Evolutionary conservation across 2,113 vertebrate genomes (phyloP), one percentile per base, ranked within the genome.

Genomic region (Orthonyx spaldingii): DNA sequence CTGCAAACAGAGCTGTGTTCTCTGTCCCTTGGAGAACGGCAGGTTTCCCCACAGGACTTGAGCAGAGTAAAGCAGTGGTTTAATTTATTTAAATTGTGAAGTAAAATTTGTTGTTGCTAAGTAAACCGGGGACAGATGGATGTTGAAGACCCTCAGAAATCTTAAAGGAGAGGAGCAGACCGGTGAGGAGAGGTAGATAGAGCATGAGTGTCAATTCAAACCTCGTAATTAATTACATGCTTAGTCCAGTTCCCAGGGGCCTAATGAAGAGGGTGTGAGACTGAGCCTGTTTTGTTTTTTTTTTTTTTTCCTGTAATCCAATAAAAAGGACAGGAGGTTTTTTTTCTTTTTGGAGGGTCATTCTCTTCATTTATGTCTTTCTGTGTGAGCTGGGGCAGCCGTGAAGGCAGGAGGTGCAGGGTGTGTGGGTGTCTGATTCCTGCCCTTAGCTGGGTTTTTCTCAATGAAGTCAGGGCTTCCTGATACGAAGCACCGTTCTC

Each of bases 241-340:
- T 85, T 89, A 91, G 84, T 93, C 71, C 28, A 11, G 59, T 95
- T 96, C 93, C 86, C 86, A 86, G 75, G 89, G 89, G 87, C 66
- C 86, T 86, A 87, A 96, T 74, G 79, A 93, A 94, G 70, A 82
- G 90, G 23, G 61, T 78, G 68, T 53, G 88, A 85, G 53, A 53
- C 46, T 64, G 30, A 68, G 56, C 6, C 18, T 1, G 17, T 59
- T 86, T 61, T 71, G n/a, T 90, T 90, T 91, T 8, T 74, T 92
- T 86, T 86, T 84, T 60, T 33, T 49, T 69, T 35, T 11, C 7
- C 15, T 24, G 63, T 90, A 93, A 84, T 94, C 63, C 72, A 50
- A 33, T 85, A 44, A 79, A 78, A 91, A 77, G 13, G 5, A 65
- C 27, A 35, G 26, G 8, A 16, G 2, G 30, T 17, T 10, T 4